A percentile compares a stretch with the other conserved stretches of the same genome.
Evolutionary conservation across 2,888 invertebrate genomes (phyloP).

Genomic region (Leptopterna dolabrata): DNA sequence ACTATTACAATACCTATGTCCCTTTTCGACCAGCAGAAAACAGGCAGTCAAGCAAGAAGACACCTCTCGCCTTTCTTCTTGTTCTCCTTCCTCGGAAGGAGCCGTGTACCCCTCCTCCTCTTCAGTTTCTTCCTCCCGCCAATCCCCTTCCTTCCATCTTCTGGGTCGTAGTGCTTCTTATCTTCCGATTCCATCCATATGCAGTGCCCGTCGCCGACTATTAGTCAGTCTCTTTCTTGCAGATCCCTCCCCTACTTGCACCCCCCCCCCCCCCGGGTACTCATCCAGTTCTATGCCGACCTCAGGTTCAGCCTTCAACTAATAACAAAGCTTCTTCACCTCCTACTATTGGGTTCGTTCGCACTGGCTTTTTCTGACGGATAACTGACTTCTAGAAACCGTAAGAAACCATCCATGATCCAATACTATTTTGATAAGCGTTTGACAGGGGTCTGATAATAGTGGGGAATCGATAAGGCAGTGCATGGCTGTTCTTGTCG

Average conservation of each 20-base stretch:
- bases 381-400: no score
- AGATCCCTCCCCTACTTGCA: not conserved
- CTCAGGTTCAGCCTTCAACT: not conserved
- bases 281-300: not conserved
- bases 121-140: not conserved
- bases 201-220: conserved; percentile 47
- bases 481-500: no score
- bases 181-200: conserved; percentile 49
- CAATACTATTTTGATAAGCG: no score
- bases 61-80: not conserved
- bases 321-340: not conserved
- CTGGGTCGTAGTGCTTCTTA: conserved; percentile 22
- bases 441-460: no score
- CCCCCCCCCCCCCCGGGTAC: not conserved
- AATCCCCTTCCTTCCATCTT: not conserved
- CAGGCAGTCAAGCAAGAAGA: not conserved
- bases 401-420: no score
- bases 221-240: conserved; percentile 49
- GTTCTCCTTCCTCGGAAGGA: not conserved
- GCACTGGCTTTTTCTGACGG: no score
- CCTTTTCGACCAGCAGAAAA: conserved; percentile 3
- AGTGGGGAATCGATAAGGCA: no score
- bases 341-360: no score
- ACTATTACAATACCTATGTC: not conserved
- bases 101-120: not conserved